Percentiles rank a stretch among this genome's conserved stretches.
Conservation (phyloP, 2,797 vertebrate genomes). For the Decapterus maruadsi region DNA sequence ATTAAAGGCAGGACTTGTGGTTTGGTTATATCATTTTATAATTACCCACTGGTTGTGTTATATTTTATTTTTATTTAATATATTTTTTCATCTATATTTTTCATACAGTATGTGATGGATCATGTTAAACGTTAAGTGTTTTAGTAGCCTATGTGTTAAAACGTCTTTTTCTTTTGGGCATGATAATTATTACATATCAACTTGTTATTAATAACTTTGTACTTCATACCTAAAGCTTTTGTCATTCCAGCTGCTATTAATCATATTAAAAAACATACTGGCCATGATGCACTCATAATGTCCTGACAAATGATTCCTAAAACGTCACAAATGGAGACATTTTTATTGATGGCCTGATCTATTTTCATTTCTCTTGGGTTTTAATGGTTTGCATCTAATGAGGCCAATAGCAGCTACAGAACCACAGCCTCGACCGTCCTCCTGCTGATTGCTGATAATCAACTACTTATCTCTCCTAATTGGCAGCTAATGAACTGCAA, state of each 20-base stretch:
- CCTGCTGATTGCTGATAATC: conserved; percentile 34
- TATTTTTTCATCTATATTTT: no score
- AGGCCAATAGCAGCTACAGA: conserved; percentile 13
- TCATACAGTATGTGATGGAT: no score
- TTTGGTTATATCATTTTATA: no score
- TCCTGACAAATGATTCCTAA: not conserved
- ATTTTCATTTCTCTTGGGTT: conserved; percentile 22
- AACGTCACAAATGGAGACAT: not conserved
- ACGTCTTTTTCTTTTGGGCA: not conserved
- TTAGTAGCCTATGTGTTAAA: no score
- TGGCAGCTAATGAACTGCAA: conserved; percentile 28
- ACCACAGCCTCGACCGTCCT: not conserved
- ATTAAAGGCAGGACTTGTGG: no score
- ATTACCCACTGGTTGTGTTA: no score
- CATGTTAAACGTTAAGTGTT: no score
- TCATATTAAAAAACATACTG: not conserved
- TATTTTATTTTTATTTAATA: no score
- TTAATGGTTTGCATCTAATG: conserved; percentile 22
- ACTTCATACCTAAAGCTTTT: not conserved
- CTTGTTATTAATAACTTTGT: not conserved
- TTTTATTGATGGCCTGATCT: conserved; percentile 25
- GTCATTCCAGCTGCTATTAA: not conserved
- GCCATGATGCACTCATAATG: not conserved
- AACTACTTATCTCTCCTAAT: conserved; percentile 27
- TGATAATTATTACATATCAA: not conserved